Percentiles rank a stretch among this genome's conserved stretches.
These are phyloP conservation scores for Numida meleagris DNA, from an alignment of 2,113 vertebrate genomes.

Conservation along the genomic window DNA sequence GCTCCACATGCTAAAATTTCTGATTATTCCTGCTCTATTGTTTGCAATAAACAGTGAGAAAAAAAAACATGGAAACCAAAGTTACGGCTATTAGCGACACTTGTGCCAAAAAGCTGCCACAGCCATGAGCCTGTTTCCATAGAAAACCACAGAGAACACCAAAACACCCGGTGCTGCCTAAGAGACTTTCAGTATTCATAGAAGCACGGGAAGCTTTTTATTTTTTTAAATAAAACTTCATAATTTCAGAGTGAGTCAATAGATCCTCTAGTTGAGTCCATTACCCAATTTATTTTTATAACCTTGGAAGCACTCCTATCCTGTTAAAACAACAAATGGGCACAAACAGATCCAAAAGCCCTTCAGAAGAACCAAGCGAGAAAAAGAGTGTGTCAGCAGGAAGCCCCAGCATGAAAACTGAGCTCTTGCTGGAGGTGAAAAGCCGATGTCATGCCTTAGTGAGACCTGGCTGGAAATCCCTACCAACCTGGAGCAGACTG, in stretches of 20 bases:
- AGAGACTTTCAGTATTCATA: neutral
- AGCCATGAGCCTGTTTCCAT: neutral
- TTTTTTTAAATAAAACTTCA: neutral
- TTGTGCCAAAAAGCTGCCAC: neutral
- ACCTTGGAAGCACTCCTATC: accelerated
- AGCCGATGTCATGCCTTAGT: accelerated
- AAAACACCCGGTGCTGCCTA: accelerated
- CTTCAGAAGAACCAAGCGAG: neutral
- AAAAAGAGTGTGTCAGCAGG: neutral
- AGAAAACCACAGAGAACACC: neutral
- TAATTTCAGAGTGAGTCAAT: neutral
- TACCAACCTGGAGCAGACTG: neutral
- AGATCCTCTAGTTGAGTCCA: neutral
- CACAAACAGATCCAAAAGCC: neutral
- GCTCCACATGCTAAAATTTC: neutral
- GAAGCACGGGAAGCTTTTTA: neutral
- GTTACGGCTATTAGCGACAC: neutral
- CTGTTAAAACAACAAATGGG: neutral
- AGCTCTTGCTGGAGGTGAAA: neutral
- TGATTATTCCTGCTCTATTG: neutral
- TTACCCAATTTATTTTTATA: neutral
- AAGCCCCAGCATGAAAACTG: neutral
- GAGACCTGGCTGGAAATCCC: neutral
- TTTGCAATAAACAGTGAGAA: neutral
- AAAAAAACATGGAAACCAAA: neutral